Percentiles rank a stretch among this genome's conserved stretches.
Conservation (phyloP, 2,888 invertebrate genomes). For the Spilosoma lubricipeda region DNA sequence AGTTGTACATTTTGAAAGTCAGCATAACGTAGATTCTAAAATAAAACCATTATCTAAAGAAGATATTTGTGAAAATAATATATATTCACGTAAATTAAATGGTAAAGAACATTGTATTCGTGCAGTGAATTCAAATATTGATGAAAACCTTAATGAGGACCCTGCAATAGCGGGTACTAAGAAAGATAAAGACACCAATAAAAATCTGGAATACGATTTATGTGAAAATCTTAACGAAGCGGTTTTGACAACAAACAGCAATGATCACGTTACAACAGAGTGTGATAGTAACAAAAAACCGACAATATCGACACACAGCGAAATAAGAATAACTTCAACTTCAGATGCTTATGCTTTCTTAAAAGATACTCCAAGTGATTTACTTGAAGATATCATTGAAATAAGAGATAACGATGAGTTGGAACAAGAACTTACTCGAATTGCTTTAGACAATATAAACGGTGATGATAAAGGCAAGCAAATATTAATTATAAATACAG, state of each 20-base stretch:
- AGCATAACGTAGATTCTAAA: not conserved
- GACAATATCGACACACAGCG: constrained; percentile 1
- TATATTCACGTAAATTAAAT: not conserved
- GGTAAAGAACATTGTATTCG: not conserved
- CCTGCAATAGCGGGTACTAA: constrained; percentile 9
- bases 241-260: not conserved
- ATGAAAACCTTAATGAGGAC: not conserved
- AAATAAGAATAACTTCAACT: not conserved
- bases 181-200: not conserved
- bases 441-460: constrained; percentile 10
- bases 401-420: constrained; percentile 26
- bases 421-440: constrained; percentile 19
- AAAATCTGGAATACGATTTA: constrained; percentile 6
- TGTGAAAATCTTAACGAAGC: constrained; percentile 6
- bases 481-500: constrained; percentile 22
- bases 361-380: constrained; percentile 11
- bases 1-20: not conserved
- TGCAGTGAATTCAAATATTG: not conserved
- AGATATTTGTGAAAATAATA: not conserved
- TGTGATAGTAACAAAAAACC: constrained; percentile 5
- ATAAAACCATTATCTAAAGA: not conserved
- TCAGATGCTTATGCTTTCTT: not conserved
- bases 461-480: constrained; percentile 11
- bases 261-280: not conserved
- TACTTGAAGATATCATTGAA: constrained; percentile 27